Percentiles rank a stretch among this genome's conserved stretches.
These are phyloP conservation scores for Meiosimyza platycephala DNA, from an alignment of 2,888 invertebrate species.

Conservation along the genomic window DNA sequence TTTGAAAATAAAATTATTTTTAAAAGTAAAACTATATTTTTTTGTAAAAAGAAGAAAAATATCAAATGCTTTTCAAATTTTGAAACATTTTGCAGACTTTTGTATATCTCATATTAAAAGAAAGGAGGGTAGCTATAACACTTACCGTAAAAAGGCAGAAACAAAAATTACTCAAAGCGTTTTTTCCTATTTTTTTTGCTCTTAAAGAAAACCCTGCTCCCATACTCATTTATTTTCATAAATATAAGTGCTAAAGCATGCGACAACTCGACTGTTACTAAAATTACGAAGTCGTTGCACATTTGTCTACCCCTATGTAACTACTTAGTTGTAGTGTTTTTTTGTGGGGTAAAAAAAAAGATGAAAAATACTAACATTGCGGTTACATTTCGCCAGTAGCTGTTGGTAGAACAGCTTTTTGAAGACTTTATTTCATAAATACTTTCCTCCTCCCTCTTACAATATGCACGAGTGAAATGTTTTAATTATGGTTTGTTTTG, in stretches of 20 bases:
- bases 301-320: background rate
- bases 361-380: background rate
- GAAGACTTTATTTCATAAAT: constrained; percentile 21
- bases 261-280: background rate
- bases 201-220: background rate
- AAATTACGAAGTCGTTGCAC: constrained; percentile 12
- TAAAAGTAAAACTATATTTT: too few species aligned
- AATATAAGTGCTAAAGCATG: constrained; percentile 30
- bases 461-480: background rate
- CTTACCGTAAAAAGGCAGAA: too few species aligned
- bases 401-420: background rate
- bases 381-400: constrained; percentile 7
- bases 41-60: too few species aligned
- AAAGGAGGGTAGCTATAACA: too few species aligned
- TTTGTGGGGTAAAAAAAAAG: background rate
- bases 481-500: constrained; percentile 33
- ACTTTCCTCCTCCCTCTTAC: background rate
- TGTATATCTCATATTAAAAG: too few species aligned
- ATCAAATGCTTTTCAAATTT: too few species aligned
- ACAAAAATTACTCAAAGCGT: background rate
- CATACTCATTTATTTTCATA: constrained; percentile 25
- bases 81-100: too few species aligned
- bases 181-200: constrained; percentile 15
- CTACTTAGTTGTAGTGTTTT: background rate
- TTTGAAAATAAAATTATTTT: too few species aligned